Percentiles rank a stretch among this genome's conserved stretches.
phyloP scores from a whole-genome alignment of 35 echinoderm and acorn worm genomes.

The Antedon bifida region DNA sequence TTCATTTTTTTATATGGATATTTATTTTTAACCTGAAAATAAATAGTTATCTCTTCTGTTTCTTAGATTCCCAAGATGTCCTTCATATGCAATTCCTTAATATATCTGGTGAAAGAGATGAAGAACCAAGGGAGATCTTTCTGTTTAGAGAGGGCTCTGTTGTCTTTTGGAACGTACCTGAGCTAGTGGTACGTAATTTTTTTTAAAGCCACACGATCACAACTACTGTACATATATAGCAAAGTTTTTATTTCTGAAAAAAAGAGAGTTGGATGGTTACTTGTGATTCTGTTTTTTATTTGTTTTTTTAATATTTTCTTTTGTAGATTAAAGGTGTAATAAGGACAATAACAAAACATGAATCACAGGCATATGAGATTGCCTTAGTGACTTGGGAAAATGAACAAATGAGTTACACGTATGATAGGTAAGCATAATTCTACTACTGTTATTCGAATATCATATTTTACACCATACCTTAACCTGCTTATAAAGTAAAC shows the following conservation, averaged over 20 bases:
- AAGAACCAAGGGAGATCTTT: slow-evolving; percentile 66
- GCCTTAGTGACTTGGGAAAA: slow-evolving; percentile 79
- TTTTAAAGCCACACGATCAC: no score
- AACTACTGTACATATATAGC: no score
- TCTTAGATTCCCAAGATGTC: slow-evolving; percentile 77
- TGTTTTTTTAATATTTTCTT: not conserved
- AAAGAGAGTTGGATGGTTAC: no score
- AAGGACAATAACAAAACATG: slow-evolving; percentile 45
- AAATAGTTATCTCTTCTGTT: not conserved
- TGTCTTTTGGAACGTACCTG: slow-evolving; percentile 86
- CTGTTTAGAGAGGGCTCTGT: slow-evolving; percentile 79
- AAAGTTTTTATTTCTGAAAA: no score
- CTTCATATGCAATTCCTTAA: slow-evolving; percentile 38
- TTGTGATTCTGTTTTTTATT: no score
- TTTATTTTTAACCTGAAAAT: no score
- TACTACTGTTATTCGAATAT: no score
- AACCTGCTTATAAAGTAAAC: no score
- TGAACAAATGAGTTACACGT: slow-evolving; percentile 70
- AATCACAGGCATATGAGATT: slow-evolving; percentile 47
- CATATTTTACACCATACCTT: no score
- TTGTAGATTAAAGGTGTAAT: slow-evolving; percentile 59
- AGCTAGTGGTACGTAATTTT: slow-evolving; percentile 40
- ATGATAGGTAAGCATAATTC: slow-evolving; percentile 41
- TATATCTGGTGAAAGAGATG: not conserved
- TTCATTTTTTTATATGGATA: no score